These are phyloP conservation scores for Galaxias olidus DNA, from an alignment of 2,797 vertebrate genomes.

Conservation along the genomic window DNA sequence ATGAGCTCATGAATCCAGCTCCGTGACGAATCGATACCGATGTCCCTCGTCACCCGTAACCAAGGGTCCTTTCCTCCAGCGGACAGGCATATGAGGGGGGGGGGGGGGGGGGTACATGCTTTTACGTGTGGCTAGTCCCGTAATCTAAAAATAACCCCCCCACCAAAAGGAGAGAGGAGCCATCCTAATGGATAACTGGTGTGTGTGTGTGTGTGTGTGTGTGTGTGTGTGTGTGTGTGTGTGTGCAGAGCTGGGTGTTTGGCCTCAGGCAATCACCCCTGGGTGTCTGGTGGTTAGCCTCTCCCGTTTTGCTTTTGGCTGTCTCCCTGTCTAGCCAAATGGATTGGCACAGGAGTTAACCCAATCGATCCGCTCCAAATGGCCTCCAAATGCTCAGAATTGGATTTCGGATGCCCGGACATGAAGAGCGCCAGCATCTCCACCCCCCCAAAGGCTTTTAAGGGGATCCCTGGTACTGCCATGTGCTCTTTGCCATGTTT, in stretches of 20 bases:
- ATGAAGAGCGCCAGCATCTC: conserved; percentile 64
- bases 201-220: too few relatives aligned
- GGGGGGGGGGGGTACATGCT: too few relatives aligned
- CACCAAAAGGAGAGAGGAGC: too few relatives aligned
- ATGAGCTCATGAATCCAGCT: too few relatives aligned
- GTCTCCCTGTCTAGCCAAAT: conserved; percentile 60
- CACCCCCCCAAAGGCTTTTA: conserved; percentile 33
- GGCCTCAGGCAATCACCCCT: conserved; percentile 27
- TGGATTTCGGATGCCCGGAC: conserved; percentile 62
- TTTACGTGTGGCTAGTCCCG: too few relatives aligned
- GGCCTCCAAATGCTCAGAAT: conserved; percentile 69
- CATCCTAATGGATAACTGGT: too few relatives aligned
- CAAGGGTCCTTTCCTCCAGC: too few relatives aligned
- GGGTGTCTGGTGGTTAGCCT: conserved; percentile 8
- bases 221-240: not conserved
- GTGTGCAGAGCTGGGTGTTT: not conserved
- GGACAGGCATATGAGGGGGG: too few relatives aligned
- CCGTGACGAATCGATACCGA: too few relatives aligned
- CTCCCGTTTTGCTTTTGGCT: conserved; percentile 43
- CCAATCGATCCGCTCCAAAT: conserved; percentile 66
- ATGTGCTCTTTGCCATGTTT: conserved; percentile 15
- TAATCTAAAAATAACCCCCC: too few relatives aligned
- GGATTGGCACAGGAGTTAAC: conserved; percentile 64
- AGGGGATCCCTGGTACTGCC: conserved; percentile 25
- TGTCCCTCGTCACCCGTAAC: too few relatives aligned